Evolutionary conservation across 2,113 vertebrate genomes (phyloP), one percentile per base, ranked within the genome.

Genomic region (Poeciliopsis prolifica): DNA sequence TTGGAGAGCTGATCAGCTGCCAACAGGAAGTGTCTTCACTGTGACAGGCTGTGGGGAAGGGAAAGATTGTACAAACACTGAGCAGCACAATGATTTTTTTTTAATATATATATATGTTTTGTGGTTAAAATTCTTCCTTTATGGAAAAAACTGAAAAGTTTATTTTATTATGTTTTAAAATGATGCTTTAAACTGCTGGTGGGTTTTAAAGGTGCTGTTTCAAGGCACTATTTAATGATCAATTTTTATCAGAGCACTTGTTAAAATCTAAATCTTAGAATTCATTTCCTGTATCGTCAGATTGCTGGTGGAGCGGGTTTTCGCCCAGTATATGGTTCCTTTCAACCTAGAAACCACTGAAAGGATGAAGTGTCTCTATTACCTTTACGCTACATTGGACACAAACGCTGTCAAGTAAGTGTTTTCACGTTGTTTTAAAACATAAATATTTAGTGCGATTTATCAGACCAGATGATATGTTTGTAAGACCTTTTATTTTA

Each of bases 251-350:
- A 19, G 44, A 48, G 44, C 44, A 19, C 44, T 17, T 48, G 17
- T 58, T 58, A 12, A 6, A 28, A 44, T 44, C 13, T 15, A 65
- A 40, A n/a, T n/a, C 33, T 6, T 65, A 24, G 10, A n/a, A n/a
- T 13, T 26, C 8, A 12, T 26, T 14, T 40, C 30, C 3, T 0
- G 0, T 76, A 33, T 35, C 8, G 76, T 1, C 90, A 99, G 98
- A 81, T 89, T 99, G 90, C 95, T 99, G 74, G 98, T 99, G 74
- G 98, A 99, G 91, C 95, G 97, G 8, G 97, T 99, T 82, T 99
- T 99, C 92, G 97, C 98, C 69, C 97, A 98, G 80, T 99, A 97
- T 75, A 97, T 99, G 96, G 98, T 99, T 13, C 98, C 98, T 85
- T 97, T 98, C 88, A 99, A 97, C 89, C 90, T 99, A 93, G 97